These are phyloP conservation scores for Pachycephus smyrnensis DNA, from an alignment of 2,888 invertebrate species.

Conservation along the genomic window DNA sequence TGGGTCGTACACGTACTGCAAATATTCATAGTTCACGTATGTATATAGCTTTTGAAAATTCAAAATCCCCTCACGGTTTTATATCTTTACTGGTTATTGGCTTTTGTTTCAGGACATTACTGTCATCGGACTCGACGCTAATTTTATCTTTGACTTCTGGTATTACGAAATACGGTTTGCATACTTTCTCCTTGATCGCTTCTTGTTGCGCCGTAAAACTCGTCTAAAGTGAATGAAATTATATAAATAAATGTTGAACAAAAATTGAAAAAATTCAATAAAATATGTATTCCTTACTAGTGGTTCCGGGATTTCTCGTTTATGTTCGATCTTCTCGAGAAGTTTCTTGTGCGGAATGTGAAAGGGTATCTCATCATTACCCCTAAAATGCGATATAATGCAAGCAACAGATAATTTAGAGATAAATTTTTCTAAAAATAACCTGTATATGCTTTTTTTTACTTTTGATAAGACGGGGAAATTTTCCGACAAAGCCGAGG, in stretches of 20 bases:
- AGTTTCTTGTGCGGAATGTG: constrained; percentile 74
- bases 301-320: constrained; percentile 71
- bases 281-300: constrained; percentile 66
- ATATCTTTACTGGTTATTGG: constrained; percentile 11
- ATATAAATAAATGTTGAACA: constrained; percentile 10
- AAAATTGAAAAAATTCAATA: constrained; percentile 11
- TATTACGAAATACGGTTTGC: constrained; percentile 32
- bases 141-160: constrained; percentile 17
- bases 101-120: constrained; percentile 14
- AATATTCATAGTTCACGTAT: not conserved
- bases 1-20: constrained; percentile 25
- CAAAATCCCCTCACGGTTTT: not conserved
- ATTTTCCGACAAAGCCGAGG: constrained; percentile 25
- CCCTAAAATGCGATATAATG: constrained; percentile 35
- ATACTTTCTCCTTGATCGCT: constrained; percentile 63
- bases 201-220: constrained; percentile 70
- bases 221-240: constrained; percentile 63
- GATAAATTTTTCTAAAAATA: not conserved
- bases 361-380: constrained; percentile 67
- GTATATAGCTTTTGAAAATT: not conserved
- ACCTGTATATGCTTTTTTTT: not conserved
- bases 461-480: constrained; percentile 21
- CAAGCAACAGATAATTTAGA: not conserved
- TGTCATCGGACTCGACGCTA: not conserved
- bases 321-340: constrained; percentile 73